A percentile compares a stretch with the other conserved stretches of the same genome.
These are phyloP conservation scores for Loripinus fragilis DNA, from an alignment of 2,888 invertebrate species.

Conservation along the genomic window DNA sequence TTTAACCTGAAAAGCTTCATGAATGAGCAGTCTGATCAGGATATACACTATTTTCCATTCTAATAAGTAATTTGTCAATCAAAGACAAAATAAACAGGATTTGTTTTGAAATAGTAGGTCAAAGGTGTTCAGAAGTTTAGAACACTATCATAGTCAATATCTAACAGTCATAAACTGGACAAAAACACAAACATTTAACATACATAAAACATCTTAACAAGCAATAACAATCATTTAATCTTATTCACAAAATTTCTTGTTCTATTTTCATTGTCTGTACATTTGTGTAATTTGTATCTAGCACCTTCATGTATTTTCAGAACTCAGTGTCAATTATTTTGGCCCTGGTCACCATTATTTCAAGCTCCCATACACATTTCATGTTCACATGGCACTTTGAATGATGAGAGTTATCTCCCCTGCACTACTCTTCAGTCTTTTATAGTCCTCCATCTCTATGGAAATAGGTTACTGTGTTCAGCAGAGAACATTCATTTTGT, in stretches of 20 bases:
- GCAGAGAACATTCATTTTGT: no score
- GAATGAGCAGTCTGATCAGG: no score
- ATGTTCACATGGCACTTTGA: not conserved
- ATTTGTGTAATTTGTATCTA: not conserved
- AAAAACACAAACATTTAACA: conserved; percentile 15
- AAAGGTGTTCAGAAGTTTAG: no score
- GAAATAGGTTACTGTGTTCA: no score
- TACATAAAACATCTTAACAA: conserved; percentile 15
- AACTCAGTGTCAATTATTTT: not conserved
- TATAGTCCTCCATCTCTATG: not conserved
- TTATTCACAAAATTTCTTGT: conserved; percentile 2
- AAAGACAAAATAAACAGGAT: no score
- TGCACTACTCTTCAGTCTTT: conserved; percentile 4
- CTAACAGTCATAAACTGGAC: not conserved
- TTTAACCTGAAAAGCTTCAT: no score
- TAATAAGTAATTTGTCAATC: no score
- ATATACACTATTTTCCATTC: no score
- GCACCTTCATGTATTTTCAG: not conserved
- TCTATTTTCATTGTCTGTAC: not conserved
- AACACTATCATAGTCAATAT: conserved; percentile 1
- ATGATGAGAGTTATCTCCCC: not conserved
- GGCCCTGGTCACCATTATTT: not conserved
- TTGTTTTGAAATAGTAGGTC: no score
- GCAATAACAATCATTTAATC: conserved; percentile 1
- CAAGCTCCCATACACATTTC: not conserved